These are phyloP conservation scores for Scaptodrosophila latifasciaeformis DNA, from an alignment of 2,888 invertebrate genomes.

Conservation along the genomic window DNA sequence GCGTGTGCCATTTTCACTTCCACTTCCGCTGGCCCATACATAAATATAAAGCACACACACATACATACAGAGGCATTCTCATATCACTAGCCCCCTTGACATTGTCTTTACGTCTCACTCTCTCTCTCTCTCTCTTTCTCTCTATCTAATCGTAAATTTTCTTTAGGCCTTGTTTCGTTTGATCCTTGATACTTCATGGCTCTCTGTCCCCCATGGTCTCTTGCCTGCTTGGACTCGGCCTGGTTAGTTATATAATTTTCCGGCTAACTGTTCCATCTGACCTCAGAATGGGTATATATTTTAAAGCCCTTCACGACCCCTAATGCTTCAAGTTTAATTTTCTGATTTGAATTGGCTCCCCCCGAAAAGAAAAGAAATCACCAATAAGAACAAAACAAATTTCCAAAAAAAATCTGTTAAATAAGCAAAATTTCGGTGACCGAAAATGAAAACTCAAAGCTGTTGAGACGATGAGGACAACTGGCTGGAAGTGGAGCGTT, in stretches of 20 bases:
- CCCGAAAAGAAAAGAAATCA: no score
- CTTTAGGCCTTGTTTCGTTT: slow-evolving; percentile 31
- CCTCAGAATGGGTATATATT: no score
- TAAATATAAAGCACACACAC: slow-evolving; percentile 3
- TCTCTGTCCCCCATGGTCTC: background rate
- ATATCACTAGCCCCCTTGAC: slow-evolving; percentile 24
- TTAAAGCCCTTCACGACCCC: no score
- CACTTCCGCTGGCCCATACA: slow-evolving; percentile 28
- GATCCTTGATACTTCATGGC: no score
- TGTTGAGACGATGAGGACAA: slow-evolving; percentile 31
- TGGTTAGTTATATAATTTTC: slow-evolving; percentile 31
- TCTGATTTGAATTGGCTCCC: no score
- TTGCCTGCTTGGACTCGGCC: background rate
- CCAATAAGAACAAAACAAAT: no score
- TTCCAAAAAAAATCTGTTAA: no score
- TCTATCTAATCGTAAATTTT: slow-evolving; percentile 42
- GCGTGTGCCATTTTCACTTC: slow-evolving; percentile 44
- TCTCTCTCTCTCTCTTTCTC: slow-evolving; percentile 16
- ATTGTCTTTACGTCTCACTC: slow-evolving; percentile 9
- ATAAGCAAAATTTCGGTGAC: no score
- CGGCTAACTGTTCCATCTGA: no score
- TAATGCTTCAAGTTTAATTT: no score
- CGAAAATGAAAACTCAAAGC: background rate
- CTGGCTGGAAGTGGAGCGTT: slow-evolving; percentile 28
- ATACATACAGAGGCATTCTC: slow-evolving; percentile 4